A percentile compares a stretch with the other conserved stretches of the same genome.
Evolutionary conservation across 2,888 invertebrate genomes (phyloP).

Genomic region (Chrysodeixis includens): DNA sequence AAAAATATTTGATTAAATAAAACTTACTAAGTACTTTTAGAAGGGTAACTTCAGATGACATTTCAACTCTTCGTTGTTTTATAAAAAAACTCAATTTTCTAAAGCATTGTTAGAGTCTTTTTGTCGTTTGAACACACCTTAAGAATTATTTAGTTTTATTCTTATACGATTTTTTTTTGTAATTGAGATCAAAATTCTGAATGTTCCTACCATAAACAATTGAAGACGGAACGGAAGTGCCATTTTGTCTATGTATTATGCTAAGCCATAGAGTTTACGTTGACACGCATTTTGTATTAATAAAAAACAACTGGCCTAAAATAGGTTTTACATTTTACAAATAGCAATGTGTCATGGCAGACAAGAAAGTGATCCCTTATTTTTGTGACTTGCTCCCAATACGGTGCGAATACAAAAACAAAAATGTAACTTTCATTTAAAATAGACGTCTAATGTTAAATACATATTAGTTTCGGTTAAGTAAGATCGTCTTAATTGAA

Average conservation of each 20-base stretch:
- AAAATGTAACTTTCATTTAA: conserved; percentile 34
- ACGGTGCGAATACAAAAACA: conserved; percentile 35
- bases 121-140: background rate
- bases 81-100: background rate
- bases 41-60: background rate
- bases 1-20: too few species aligned
- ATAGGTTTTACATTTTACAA: conserved; percentile 10
- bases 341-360: conserved; percentile 8
- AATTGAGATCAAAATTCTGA: conserved; percentile 40
- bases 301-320: conserved; percentile 31
- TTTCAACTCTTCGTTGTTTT: background rate
- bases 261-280: conserved; percentile 52
- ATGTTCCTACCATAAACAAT: conserved; percentile 51
- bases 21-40: too few species aligned
- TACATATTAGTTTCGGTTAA: conserved; percentile 41
- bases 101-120: background rate
- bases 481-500: conserved; percentile 50
- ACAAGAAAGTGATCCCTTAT: conserved; percentile 22
- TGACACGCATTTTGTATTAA: conserved; percentile 41
- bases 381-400: conserved; percentile 31
- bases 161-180: background rate
- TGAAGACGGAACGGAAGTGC: conserved; percentile 57
- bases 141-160: background rate
- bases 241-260: conserved; percentile 55
- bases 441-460: conserved; percentile 37